Percentiles rank a stretch among this genome's conserved stretches.
phyloP scores from a whole-genome alignment of 2,797 vertebrate species.

The Acrocephalus scirpaceus region DNA sequence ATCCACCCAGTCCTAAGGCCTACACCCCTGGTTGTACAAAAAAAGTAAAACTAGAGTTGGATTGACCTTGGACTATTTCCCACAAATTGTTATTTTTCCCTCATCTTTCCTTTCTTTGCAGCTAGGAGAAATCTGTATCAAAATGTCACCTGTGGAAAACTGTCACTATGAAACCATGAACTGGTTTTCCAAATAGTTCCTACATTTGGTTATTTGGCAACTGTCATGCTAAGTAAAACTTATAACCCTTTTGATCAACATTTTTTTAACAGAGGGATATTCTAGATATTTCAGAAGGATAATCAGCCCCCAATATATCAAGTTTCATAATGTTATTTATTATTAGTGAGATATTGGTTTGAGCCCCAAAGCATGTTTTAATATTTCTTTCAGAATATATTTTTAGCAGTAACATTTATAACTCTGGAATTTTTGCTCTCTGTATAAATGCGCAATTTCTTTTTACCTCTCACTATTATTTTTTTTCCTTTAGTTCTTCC shows the following conservation, averaged over 20 bases:
- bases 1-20: neutral
- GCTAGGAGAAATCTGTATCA: neutral
- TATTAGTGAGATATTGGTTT: neutral
- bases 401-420: constrained; percentile 27
- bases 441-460: neutral
- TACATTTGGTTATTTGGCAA: neutral
- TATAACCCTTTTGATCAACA: neutral
- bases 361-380: neutral
- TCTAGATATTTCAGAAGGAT: neutral
- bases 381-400: neutral
- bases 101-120: neutral
- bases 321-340: neutral
- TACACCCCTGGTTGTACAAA: neutral
- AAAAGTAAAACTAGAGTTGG: neutral
- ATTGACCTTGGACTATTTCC: neutral
- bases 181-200: neutral
- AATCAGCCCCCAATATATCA: neutral
- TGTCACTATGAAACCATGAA: neutral
- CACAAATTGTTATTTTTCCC: neutral
- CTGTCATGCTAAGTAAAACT: neutral
- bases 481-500: neutral
- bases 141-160: neutral
- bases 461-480: neutral
- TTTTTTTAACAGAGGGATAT: neutral
- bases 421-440: neutral